Evolutionary conservation across 2,888 invertebrate genomes (phyloP), one percentile per base, ranked within the genome.

Genomic region (Altica lythri): DNA sequence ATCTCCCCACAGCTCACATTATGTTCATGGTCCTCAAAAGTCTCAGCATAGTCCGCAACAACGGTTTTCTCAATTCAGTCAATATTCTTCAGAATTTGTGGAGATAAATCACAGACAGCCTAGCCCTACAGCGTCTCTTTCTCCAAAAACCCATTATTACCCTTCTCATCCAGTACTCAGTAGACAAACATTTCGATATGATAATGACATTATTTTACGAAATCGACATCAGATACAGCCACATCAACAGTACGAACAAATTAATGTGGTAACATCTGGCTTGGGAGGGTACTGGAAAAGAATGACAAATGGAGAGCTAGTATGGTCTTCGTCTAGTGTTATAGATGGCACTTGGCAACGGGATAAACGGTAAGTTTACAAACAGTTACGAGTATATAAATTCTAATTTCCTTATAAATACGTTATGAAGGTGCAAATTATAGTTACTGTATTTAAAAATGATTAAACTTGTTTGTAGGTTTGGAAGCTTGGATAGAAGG

Each of bases 401-500:
- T n/a, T n/a, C n/a, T n/a, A n/a, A n/a, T n/a, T n/a, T n/a, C n/a
- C n/a, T n/a, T n/a, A n/a, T n/a, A n/a, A n/a, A n/a, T n/a, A n/a
- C n/a, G n/a, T n/a, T n/a, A n/a, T n/a, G n/a, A n/a, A n/a, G n/a
- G n/a, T n/a, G n/a, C n/a, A n/a, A n/a, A n/a, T n/a, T n/a, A n/a
- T n/a, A n/a, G n/a, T n/a, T n/a, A n/a, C n/a, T n/a, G n/a, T n/a
- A n/a, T n/a, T n/a, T n/a, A n/a, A n/a, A n/a, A n/a, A n/a, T n/a
- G n/a, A 45, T 45, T 43, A 8, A 25, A 25, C 16, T 17, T 58
- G 44, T 48, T 68, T 66, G 30, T 47, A 79, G 81, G 64, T 84
- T 83, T 69, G 83, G 84, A 2, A 84, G 84, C 69, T 75, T 84
- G 25, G 84, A 84, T 70, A 76, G 83, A 27, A 77, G 83, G 68